These are phyloP conservation scores for Nebria ingens DNA, from an alignment of 1,140 invertebrate species.

Conservation along the genomic window DNA sequence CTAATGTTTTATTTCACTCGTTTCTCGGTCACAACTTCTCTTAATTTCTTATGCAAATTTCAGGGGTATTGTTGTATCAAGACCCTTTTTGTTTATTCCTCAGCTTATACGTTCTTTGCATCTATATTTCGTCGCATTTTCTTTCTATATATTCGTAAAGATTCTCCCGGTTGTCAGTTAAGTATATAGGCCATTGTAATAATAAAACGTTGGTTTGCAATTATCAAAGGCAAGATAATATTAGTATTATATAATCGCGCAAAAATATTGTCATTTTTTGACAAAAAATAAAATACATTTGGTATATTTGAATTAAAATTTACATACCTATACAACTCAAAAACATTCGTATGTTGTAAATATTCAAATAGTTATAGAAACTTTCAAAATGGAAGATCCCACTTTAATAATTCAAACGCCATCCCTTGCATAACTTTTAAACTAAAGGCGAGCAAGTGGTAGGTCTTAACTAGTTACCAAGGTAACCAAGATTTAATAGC, in stretches of 20 bases:
- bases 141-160: not conserved
- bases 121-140: not conserved
- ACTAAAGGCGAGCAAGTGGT: not conserved
- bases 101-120: not conserved
- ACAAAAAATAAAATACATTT: not conserved
- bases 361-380: slow-evolving; percentile 1
- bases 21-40: slow-evolving; percentile 4
- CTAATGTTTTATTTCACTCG: too few species aligned
- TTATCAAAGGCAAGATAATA: too few species aligned
- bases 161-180: not conserved
- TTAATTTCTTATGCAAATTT: slow-evolving; percentile 9
- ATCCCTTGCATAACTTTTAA: not conserved
- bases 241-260: too few species aligned
- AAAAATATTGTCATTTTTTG: too few species aligned
- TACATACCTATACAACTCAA: not conserved
- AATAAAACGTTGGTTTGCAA: too few species aligned
- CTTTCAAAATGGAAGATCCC: not conserved
- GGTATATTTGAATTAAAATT: not conserved
- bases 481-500: not conserved
- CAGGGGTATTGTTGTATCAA: slow-evolving; percentile 1
- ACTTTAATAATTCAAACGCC: slow-evolving; percentile 1
- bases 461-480: not conserved
- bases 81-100: slow-evolving; percentile 1
- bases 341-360: not conserved
- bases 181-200: not conserved